Conservation (phyloP, 2,888 invertebrate species). For the Acronicta leporina region DNA sequence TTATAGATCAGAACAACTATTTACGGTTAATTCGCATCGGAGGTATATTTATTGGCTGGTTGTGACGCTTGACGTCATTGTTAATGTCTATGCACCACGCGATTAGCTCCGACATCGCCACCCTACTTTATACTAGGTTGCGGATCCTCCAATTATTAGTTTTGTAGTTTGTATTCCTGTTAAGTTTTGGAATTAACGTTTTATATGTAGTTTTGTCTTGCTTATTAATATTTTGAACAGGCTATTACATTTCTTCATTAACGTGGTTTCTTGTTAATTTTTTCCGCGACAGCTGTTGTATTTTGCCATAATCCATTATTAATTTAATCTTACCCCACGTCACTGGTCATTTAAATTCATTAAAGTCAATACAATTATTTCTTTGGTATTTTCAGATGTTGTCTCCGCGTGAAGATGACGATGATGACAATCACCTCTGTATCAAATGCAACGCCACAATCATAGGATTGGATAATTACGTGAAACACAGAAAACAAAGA, state of each 20-base stretch:
- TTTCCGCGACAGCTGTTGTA: background rate
- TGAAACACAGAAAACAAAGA: constrained; percentile 93
- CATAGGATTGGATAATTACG: constrained; percentile 95
- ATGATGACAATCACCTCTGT: constrained; percentile 96
- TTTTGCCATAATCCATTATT: too few species aligned
- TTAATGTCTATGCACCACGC: constrained; percentile 78
- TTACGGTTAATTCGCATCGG: constrained; percentile 76
- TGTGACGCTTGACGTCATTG: constrained; percentile 76
- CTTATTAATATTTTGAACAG: constrained; percentile 2
- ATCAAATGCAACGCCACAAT: constrained; percentile 95
- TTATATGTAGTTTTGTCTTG: constrained; percentile 15
- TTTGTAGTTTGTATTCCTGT: constrained; percentile 48
- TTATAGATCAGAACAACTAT: constrained; percentile 70
- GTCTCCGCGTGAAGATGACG: constrained; percentile 89
- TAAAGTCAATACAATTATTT: background rate
- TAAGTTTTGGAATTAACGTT: constrained; percentile 43
- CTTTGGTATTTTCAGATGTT: constrained; percentile 86
- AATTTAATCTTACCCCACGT: too few species aligned
- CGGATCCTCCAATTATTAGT: constrained; percentile 52
- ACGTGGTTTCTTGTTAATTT: background rate
- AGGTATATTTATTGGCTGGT: constrained; percentile 74
- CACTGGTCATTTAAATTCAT: too few species aligned
- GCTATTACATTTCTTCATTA: background rate
- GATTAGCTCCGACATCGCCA: constrained; percentile 76
- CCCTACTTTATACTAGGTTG: constrained; percentile 52